Conservation (phyloP, 2,797 vertebrate species). For the Paedocypris micromegethes region DNA sequence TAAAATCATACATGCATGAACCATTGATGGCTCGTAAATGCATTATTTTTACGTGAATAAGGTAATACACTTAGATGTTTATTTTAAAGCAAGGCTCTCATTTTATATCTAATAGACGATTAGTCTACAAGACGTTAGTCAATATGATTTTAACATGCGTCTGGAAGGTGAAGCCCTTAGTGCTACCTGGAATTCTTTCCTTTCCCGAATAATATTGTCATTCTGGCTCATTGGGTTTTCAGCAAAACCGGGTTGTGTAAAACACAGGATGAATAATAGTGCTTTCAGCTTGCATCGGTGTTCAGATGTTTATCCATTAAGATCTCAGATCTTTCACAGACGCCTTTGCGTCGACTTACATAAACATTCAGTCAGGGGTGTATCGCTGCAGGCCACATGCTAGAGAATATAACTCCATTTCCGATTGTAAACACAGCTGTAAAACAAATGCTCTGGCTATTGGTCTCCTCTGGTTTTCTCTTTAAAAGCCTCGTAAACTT, state of each 20-base stretch:
- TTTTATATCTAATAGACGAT: too few relatives aligned
- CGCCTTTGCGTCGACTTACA: constrained; percentile 1
- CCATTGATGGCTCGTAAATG: too few relatives aligned
- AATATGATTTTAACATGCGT: too few relatives aligned
- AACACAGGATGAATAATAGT: constrained; percentile 18
- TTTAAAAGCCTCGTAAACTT: background rate
- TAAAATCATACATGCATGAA: too few relatives aligned
- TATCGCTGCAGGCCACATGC: constrained; percentile 34
- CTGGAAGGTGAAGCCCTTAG: too few relatives aligned
- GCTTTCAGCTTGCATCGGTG: constrained; percentile 16
- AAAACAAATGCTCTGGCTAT: constrained; percentile 16
- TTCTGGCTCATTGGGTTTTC: background rate
- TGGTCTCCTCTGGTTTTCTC: constrained; percentile 3
- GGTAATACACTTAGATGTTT: too few relatives aligned
- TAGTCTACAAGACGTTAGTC: too few relatives aligned
- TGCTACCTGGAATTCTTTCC: too few relatives aligned
- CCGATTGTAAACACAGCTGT: constrained; percentile 31
- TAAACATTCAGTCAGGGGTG: constrained; percentile 32
- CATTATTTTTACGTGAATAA: too few relatives aligned
- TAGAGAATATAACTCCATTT: constrained; percentile 1
- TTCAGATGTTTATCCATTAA: constrained; percentile 1
- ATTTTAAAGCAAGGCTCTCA: too few relatives aligned
- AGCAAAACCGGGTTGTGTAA: constrained; percentile 2
- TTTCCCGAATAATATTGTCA: too few relatives aligned
- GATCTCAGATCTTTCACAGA: constrained; percentile 5